These are phyloP conservation scores for Acinonyx jubatus DNA, from an alignment of 2,113 vertebrate species.

Conservation along the genomic window DNA sequence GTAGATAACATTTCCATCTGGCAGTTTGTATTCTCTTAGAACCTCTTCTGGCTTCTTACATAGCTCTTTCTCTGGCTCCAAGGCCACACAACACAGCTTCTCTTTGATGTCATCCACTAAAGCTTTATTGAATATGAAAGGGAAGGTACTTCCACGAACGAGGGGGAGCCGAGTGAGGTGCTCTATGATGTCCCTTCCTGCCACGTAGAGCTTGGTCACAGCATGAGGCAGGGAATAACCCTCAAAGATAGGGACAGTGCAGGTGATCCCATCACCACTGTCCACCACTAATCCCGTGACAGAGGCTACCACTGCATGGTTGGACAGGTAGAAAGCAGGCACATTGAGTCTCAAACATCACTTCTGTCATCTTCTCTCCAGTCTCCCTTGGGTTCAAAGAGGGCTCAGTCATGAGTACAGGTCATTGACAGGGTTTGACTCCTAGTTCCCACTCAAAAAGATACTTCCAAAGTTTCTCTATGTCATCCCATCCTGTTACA, in stretches of 20 bases:
- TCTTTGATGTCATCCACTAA: slow-evolving; percentile 68
- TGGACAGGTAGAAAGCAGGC: slow-evolving; percentile 75
- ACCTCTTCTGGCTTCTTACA: not conserved
- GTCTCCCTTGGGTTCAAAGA: slow-evolving; percentile 67
- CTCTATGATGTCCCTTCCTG: slow-evolving; percentile 67
- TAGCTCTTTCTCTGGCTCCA: slow-evolving; percentile 46
- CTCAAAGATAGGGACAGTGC: slow-evolving; percentile 34
- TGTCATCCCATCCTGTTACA: slow-evolving; percentile 70
- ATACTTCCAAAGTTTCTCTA: slow-evolving; percentile 74
- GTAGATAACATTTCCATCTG: slow-evolving; percentile 70
- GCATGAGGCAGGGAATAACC: slow-evolving; percentile 54
- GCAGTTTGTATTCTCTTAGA: slow-evolving; percentile 65
- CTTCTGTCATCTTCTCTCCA: slow-evolving; percentile 65
- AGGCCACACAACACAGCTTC: slow-evolving; percentile 68
- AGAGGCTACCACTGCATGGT: slow-evolving; percentile 29
- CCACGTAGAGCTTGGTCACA: slow-evolving; percentile 45
- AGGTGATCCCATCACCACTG: slow-evolving; percentile 66
- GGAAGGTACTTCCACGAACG: not conserved
- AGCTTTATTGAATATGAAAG: not conserved
- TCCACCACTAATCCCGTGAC: slow-evolving; percentile 74
- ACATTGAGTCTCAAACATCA: slow-evolving; percentile 79
- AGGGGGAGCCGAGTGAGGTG: slow-evolving; percentile 68
- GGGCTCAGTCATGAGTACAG: slow-evolving; percentile 61
- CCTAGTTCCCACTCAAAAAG: slow-evolving; percentile 67
- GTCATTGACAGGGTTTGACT: slow-evolving; percentile 45